Conservation (phyloP, 1,140 invertebrate species). For the Popillia japonica region DNA sequence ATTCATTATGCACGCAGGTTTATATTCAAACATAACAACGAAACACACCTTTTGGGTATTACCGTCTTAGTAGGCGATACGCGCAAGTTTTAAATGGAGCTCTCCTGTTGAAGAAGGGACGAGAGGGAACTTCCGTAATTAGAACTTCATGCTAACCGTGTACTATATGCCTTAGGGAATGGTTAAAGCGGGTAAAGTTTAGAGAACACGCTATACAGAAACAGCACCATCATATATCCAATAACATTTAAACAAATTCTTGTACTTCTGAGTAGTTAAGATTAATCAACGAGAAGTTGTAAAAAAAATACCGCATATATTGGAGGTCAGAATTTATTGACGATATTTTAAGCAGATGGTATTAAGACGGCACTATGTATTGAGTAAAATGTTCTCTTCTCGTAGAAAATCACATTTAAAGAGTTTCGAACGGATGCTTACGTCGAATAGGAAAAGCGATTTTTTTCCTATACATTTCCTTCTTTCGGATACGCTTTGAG, state of each 20-base stretch:
- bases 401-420: constrained; percentile 15
- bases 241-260: background rate
- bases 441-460: background rate
- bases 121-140: constrained; percentile 18
- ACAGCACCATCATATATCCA: background rate
- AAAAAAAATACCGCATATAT: no score
- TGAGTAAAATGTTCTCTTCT: background rate
- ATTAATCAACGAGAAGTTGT: no score
- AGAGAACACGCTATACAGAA: background rate
- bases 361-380: background rate
- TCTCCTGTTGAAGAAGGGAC: background rate
- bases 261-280: background rate
- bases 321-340: background rate
- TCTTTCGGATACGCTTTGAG: background rate
- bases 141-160: constrained; percentile 21
- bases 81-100: background rate
- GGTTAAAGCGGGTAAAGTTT: background rate
- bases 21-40: background rate
- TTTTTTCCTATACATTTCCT: background rate
- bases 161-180: constrained; percentile 3
- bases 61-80: background rate
- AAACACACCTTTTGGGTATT: background rate
- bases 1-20: background rate
- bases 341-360: background rate
- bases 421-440: background rate